Evolutionary conservation across 1,140 invertebrate species (phyloP).

Genomic region (Leptestheria dahalacensis): DNA sequence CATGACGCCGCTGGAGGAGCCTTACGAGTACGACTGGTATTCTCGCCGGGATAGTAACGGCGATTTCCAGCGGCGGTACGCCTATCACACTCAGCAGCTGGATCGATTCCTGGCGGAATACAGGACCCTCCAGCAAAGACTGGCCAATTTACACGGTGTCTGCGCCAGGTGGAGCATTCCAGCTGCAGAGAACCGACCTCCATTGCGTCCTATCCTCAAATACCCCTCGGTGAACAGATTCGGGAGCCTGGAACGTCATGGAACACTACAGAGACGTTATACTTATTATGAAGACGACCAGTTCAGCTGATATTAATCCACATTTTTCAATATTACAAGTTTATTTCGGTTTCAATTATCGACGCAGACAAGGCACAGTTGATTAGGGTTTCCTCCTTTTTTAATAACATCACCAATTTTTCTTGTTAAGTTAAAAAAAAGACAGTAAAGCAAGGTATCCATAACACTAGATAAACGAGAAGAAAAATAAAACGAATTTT

Average conservation of each 20-base stretch:
- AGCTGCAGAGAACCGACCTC: background rate
- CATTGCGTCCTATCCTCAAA: constrained; percentile 1
- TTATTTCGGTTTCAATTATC: too few relatives aligned
- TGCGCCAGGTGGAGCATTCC: constrained; percentile 2
- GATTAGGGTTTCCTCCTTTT: background rate
- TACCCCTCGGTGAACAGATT: background rate
- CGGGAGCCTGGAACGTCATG: background rate
- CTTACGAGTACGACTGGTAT: background rate
- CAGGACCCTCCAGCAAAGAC: constrained; percentile 5
- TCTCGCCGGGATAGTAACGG: background rate
- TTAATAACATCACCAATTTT: background rate
- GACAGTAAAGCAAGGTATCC: too few relatives aligned
- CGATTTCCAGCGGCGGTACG: constrained; percentile 14
- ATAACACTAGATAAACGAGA: too few relatives aligned
- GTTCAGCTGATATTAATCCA: background rate
- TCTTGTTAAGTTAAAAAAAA: background rate
- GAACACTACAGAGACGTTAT: background rate
- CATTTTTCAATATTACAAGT: too few relatives aligned
- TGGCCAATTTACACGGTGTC: constrained; percentile 10
- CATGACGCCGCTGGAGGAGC: background rate
- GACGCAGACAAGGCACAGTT: too few relatives aligned
- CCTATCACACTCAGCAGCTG: constrained; percentile 9
- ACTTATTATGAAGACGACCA: background rate
- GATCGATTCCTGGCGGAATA: constrained; percentile 14
- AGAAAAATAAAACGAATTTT: too few relatives aligned